Conservation (phyloP, 92 coral and sea anemone species). For the Plumapathes pennacea region DNA sequence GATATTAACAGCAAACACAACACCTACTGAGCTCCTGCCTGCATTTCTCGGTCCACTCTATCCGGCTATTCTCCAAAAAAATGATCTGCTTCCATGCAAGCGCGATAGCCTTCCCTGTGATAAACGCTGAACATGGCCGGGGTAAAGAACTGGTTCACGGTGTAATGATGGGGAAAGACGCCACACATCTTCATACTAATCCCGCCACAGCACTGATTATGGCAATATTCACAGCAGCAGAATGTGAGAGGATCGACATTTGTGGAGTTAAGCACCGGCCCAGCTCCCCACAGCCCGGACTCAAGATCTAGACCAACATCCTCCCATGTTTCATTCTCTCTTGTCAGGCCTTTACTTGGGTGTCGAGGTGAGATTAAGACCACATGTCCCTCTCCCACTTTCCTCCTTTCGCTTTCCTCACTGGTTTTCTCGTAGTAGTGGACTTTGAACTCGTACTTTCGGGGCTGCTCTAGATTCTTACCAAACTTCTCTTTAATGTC, state of each 20-base stretch:
- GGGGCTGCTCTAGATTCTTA: neutral
- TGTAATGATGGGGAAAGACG: slow-evolving; percentile 64
- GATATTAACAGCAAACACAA: too few species aligned
- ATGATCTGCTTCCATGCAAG: slow-evolving; percentile 72
- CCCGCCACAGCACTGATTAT: slow-evolving; percentile 2
- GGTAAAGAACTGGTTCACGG: slow-evolving; percentile 75
- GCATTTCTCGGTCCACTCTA: too few species aligned
- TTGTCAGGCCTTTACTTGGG: neutral
- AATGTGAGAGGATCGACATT: neutral
- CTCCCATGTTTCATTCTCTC: neutral
- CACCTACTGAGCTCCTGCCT: too few species aligned
- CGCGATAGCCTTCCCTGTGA: slow-evolving; percentile 89
- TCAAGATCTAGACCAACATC: neutral
- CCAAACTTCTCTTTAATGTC: slow-evolving; percentile 5
- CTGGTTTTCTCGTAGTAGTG: slow-evolving; percentile 5
- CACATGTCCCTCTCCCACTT: neutral
- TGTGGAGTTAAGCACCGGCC: neutral
- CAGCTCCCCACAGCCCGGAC: neutral
- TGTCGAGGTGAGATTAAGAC: slow-evolving; percentile 4
- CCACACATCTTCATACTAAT: slow-evolving; percentile 51
- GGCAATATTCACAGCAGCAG: slow-evolving; percentile 12
- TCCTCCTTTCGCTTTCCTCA: slow-evolving; percentile 24
- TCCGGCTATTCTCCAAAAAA: too few species aligned
- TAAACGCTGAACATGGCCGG: slow-evolving; percentile 69
- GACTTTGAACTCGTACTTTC: slow-evolving; percentile 12